Conservation (phyloP, 2,888 invertebrate genomes). For the Deilephila elpenor region DNA sequence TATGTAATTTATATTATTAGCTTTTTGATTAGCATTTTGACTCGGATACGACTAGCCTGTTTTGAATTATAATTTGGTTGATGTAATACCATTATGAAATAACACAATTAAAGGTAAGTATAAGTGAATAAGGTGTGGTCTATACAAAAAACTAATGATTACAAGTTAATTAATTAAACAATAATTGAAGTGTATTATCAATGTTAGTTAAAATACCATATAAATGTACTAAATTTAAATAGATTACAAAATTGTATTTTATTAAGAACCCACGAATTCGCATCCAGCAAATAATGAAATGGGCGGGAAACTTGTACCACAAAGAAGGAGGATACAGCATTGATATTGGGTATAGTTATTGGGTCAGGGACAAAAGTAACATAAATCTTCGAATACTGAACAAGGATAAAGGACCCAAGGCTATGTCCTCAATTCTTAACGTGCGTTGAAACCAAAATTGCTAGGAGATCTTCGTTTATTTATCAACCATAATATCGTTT, state of each 20-base stretch:
- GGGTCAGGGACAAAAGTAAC: not conserved
- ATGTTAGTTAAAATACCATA: too few relatives aligned
- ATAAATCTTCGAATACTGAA: not conserved
- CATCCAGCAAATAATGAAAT: not conserved
- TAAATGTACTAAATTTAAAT: too few relatives aligned
- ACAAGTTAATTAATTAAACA: not conserved
- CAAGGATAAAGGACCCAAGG: conserved; percentile 7
- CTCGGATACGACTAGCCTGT: not conserved
- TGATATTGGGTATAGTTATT: not conserved
- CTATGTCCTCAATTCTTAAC: not conserved
- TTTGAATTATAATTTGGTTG: conserved; percentile 8
- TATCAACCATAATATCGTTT: not conserved
- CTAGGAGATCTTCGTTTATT: not conserved
- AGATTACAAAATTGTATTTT: too few relatives aligned
- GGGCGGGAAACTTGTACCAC: not conserved
- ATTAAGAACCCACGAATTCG: not conserved
- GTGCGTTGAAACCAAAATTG: not conserved
- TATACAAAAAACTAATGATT: not conserved
- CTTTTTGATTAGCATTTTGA: not conserved
- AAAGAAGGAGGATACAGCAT: not conserved
- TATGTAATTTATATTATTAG: conserved; percentile 14
- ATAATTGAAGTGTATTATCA: too few relatives aligned
- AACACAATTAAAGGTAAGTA: not conserved
- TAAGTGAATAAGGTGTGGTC: not conserved
- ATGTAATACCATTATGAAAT: not conserved